Evolutionary conservation across 53 echinoderm and acorn worm species (phyloP).

Genomic region (Temnopleurus reevesii): DNA sequence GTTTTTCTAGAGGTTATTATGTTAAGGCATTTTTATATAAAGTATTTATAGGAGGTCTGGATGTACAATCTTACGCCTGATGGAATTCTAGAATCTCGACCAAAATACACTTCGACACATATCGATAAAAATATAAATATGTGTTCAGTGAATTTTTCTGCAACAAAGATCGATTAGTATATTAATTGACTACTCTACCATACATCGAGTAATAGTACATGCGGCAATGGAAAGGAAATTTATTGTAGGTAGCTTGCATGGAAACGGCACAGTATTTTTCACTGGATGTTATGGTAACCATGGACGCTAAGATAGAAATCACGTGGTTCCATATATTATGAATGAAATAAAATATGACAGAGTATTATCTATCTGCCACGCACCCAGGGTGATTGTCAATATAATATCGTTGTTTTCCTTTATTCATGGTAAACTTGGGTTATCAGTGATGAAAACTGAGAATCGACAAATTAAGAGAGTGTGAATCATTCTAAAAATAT

Average conservation of each 20-base stretch:
- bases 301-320: slow-evolving; percentile 6
- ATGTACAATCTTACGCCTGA: no score
- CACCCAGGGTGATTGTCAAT: not conserved
- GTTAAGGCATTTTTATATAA: no score
- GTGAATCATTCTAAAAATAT: no score
- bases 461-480: no score
- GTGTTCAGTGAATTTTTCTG: not conserved
- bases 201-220: not conserved
- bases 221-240: not conserved
- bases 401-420: not conserved
- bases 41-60: no score
- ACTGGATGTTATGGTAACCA: not conserved
- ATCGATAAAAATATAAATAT: not conserved
- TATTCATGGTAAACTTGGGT: no score
- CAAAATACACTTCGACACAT: no score
- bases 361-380: not conserved
- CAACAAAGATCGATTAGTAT: not conserved
- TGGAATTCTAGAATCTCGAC: no score
- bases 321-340: slow-evolving; percentile 5
- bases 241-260: not conserved
- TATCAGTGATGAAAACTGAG: no score
- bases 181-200: not conserved
- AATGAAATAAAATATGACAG: not conserved
- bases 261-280: slow-evolving; percentile 28
- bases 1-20: no score